Evolutionary conservation across 1,140 invertebrate species (phyloP).

Genomic region (Trichomalopsis sarcophagae): DNA sequence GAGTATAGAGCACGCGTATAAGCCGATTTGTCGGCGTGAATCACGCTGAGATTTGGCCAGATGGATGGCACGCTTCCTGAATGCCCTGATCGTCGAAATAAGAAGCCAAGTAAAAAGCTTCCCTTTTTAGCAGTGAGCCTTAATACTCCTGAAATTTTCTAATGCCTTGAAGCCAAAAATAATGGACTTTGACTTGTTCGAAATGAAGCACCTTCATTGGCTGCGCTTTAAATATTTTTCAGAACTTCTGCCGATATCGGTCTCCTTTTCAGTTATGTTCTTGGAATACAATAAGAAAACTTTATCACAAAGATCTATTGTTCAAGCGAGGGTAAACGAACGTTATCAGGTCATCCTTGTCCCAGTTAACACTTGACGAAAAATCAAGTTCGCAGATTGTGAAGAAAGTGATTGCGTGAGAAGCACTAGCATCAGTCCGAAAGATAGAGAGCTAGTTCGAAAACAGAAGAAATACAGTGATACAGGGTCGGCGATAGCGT

Average conservation of each 20-base stretch:
- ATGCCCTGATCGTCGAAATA: conserved; percentile 29
- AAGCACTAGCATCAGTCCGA: neutral
- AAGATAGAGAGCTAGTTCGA: neutral
- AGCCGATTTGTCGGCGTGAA: conserved; percentile 42
- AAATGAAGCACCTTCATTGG: neutral
- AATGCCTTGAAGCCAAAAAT: neutral
- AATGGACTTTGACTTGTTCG: neutral
- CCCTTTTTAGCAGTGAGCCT: neutral
- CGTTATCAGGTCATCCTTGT: too few relatives aligned
- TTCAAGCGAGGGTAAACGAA: too few relatives aligned
- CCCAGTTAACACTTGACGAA: neutral
- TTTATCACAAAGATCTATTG: too few relatives aligned
- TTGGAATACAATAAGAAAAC: too few relatives aligned
- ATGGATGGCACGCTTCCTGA: neutral
- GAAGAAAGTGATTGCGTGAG: neutral
- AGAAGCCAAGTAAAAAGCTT: conserved; percentile 29
- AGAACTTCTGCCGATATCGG: too few relatives aligned
- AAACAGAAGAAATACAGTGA: neutral
- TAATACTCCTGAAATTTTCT: conserved; percentile 6
- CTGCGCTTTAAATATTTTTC: neutral
- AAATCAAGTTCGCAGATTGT: neutral
- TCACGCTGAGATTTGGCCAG: conserved; percentile 27
- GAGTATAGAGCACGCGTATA: conserved; percentile 16
- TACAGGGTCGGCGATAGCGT: neutral
- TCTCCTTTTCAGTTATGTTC: too few relatives aligned